Percentiles rank a stretch among this genome's conserved stretches.
These are phyloP conservation scores for Hemiprocne comata DNA, from an alignment of 2,113 vertebrate genomes.

Conservation along the genomic window DNA sequence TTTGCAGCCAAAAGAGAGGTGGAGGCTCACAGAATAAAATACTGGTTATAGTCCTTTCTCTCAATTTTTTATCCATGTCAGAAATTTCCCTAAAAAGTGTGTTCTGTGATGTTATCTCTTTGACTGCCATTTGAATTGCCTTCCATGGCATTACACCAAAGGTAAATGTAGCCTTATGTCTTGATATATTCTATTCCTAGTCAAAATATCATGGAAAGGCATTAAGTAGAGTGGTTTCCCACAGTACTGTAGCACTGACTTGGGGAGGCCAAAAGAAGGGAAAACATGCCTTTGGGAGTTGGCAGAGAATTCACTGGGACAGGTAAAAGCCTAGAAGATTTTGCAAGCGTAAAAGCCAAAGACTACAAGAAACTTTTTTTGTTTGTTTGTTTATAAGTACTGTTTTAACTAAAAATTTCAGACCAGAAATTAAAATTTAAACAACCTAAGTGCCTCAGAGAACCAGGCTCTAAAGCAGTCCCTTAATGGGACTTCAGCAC, in stretches of 20 bases:
- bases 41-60: neutral
- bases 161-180: neutral
- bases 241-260: neutral
- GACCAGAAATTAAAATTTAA: conserved; percentile 81
- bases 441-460: conserved; percentile 77
- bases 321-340: conserved; percentile 50
- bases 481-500: conserved; percentile 73
- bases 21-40: neutral
- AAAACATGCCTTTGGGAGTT: neutral
- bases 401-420: conserved; percentile 79
- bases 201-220: neutral
- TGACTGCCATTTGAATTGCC: neutral
- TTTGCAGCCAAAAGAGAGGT: neutral
- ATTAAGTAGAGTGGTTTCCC: conserved; percentile 28
- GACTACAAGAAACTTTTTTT: conserved; percentile 39
- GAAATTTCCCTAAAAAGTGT: neutral
- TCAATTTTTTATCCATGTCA: neutral
- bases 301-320: conserved; percentile 9
- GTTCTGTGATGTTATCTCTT: neutral
- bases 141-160: neutral
- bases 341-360: conserved; percentile 1
- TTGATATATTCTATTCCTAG: neutral
- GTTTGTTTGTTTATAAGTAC: conserved; percentile 70
- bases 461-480: conserved; percentile 68
- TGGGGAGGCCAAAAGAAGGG: neutral